Percentiles rank a stretch among this genome's conserved stretches.
Evolutionary conservation across 2,113 vertebrate species (phyloP).

Genomic region (Ceyx margarethae): DNA sequence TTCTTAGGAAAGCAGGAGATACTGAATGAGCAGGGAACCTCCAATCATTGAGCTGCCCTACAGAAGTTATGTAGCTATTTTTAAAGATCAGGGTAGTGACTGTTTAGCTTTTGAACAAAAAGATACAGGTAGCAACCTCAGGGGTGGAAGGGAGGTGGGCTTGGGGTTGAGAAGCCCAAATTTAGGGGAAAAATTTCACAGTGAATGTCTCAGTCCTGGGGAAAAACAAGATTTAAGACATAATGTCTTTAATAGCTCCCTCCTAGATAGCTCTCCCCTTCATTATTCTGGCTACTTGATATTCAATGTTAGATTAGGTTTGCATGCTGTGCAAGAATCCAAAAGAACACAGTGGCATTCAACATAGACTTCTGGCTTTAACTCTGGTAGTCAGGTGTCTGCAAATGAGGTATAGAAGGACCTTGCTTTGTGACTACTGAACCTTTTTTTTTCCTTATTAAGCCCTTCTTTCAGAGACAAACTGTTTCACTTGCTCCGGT

Average conservation of each 20-base stretch:
- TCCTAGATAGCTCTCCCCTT: neutral
- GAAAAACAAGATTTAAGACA: rapidly evolving
- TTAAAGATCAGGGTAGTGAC: neutral
- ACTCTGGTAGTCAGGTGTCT: neutral
- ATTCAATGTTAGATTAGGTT: neutral
- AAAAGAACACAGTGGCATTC: neutral
- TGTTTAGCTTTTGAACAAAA: neutral
- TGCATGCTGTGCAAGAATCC: neutral
- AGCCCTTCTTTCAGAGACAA: neutral
- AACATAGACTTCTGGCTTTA: neutral
- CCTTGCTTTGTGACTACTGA: neutral
- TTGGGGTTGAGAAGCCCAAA: neutral
- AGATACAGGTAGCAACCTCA: neutral
- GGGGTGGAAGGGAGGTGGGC: neutral
- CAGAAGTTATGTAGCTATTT: neutral
- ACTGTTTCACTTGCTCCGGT: neutral
- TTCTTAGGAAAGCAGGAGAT: neutral
- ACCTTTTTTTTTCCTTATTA: neutral
- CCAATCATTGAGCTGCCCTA: neutral
- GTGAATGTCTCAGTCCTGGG: neutral
- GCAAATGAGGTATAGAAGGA: neutral
- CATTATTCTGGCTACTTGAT: neutral
- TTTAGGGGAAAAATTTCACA: neutral
- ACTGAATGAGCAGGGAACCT: neutral
- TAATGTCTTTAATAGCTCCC: neutral